Conservation (phyloP, 1,140 invertebrate species). For the Drosophila bocqueti region DNA sequence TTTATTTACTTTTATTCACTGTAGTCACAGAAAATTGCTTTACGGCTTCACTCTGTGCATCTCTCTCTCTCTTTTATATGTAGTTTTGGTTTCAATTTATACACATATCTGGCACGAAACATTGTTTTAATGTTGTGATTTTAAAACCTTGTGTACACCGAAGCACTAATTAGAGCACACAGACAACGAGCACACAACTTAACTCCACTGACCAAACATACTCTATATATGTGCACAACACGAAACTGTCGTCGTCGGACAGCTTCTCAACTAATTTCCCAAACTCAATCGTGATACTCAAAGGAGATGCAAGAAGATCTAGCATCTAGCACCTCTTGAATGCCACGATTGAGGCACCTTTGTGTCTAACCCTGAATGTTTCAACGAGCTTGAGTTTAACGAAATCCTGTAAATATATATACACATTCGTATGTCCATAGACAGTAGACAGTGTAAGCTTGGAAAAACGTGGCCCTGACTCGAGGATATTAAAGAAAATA, state of each 20-base stretch:
- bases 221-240: slow-evolving; percentile 8
- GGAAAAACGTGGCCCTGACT: not conserved
- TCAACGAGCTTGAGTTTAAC: slow-evolving; percentile 42
- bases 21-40: not conserved
- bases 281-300: slow-evolving; percentile 13
- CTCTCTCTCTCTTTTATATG: slow-evolving; percentile 2
- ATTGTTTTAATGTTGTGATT: slow-evolving; percentile 47
- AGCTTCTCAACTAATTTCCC: slow-evolving; percentile 27
- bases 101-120: slow-evolving; percentile 36
- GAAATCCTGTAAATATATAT: slow-evolving; percentile 44
- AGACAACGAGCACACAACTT: slow-evolving; percentile 47
- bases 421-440: slow-evolving; percentile 49
- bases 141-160: slow-evolving; percentile 35
- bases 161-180: slow-evolving; percentile 54
- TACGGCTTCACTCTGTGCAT: slow-evolving; percentile 12
- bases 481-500: not conserved
- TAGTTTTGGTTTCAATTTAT: slow-evolving; percentile 24
- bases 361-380: slow-evolving; percentile 62
- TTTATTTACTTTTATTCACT: slow-evolving; percentile 6
- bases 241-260: slow-evolving; percentile 15
- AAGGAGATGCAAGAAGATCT: not conserved
- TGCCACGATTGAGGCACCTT: slow-evolving; percentile 9
- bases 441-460: slow-evolving; percentile 16
- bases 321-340: not conserved
- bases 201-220: slow-evolving; percentile 47